Conservation (phyloP, 2,888 invertebrate species). For the Melitaea athalia region DNA sequence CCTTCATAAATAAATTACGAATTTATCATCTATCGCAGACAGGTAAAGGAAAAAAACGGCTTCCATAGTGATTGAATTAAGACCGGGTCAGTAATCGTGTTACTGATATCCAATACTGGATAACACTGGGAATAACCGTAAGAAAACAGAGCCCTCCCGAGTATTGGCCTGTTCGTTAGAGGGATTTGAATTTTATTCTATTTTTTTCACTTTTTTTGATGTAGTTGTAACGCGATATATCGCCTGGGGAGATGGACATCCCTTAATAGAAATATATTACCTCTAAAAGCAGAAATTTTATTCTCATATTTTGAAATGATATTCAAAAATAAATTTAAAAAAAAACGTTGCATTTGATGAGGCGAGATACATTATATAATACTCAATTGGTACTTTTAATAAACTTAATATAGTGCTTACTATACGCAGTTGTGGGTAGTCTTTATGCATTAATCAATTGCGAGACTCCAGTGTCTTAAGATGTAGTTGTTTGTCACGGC, state of each 20-base stretch:
- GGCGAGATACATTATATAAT: too few relatives aligned
- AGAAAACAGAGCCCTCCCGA: slow-evolving; percentile 74
- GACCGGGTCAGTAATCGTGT: slow-evolving; percentile 80
- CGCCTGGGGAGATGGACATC: slow-evolving; percentile 69
- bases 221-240: slow-evolving; percentile 72
- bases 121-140: slow-evolving; percentile 71
- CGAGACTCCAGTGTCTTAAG: slow-evolving; percentile 19
- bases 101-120: slow-evolving; percentile 77
- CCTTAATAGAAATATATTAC: slow-evolving; percentile 75
- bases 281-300: slow-evolving; percentile 67
- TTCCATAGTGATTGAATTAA: slow-evolving; percentile 77
- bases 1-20: slow-evolving; percentile 37
- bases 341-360: slow-evolving; percentile 18
- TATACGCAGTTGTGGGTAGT: neutral
- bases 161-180: slow-evolving; percentile 78
- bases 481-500: slow-evolving; percentile 74
- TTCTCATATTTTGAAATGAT: slow-evolving; percentile 35
- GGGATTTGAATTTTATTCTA: slow-evolving; percentile 71
- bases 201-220: slow-evolving; percentile 53
- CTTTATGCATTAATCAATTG: slow-evolving; percentile 2
- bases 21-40: slow-evolving; percentile 46
- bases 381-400: neutral
- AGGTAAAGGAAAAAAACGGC: slow-evolving; percentile 64
- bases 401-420: neutral
- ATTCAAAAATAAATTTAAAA: slow-evolving; percentile 24